phyloP scores from a whole-genome alignment of 2,888 invertebrate genomes.

The Sinodicranocentrus sp. region DNA sequence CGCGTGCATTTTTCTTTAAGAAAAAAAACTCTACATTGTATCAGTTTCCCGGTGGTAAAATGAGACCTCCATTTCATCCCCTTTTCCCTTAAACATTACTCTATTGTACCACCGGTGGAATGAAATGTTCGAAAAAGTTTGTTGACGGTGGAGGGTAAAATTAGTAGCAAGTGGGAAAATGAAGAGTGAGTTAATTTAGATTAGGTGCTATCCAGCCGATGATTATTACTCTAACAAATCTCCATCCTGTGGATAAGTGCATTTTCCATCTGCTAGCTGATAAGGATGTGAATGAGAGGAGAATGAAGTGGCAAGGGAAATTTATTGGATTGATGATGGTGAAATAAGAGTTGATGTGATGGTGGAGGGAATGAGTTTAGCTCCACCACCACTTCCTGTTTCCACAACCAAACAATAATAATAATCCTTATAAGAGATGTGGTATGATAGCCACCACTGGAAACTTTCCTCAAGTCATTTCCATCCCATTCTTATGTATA shows the following conservation, averaged over 20 bases:
- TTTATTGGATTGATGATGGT: constrained; percentile 71
- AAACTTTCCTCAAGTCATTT: neutral
- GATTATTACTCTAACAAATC: constrained; percentile 39
- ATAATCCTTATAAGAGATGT: too few relatives aligned
- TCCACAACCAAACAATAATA: too few relatives aligned
- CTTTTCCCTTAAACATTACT: neutral
- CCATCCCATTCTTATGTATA: constrained; percentile 22
- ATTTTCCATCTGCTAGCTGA: constrained; percentile 31
- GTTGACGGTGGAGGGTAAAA: constrained; percentile 18
- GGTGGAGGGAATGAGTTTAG: neutral
- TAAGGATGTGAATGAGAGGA: constrained; percentile 46
- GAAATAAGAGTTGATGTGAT: constrained; percentile 13
- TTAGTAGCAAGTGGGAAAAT: constrained; percentile 52
- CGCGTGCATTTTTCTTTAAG: neutral
- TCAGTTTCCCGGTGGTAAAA: too few relatives aligned
- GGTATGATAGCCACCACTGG: neutral
- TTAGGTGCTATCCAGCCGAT: constrained; percentile 71
- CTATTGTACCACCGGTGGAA: neutral
- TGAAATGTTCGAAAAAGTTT: neutral
- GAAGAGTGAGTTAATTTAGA: constrained; percentile 74
- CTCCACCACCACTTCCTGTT: neutral
- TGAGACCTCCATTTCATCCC: too few relatives aligned
- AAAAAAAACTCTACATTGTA: neutral
- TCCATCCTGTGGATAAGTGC: too few relatives aligned
- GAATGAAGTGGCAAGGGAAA: constrained; percentile 64